Conservation (phyloP, 2,888 invertebrate species). For the Nebria brevicollis region DNA sequence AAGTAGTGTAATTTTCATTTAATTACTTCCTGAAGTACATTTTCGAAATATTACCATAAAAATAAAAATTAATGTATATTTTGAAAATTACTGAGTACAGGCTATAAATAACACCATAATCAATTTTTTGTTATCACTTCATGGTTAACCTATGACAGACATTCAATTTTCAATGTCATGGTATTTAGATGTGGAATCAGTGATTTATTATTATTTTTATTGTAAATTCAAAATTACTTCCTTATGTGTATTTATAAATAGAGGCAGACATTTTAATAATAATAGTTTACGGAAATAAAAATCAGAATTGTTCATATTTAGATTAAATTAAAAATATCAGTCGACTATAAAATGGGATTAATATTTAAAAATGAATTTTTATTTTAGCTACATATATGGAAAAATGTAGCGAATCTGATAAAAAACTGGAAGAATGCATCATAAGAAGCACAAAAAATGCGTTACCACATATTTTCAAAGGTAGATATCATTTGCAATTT, state of each 20-base stretch:
- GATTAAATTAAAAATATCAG: too few relatives aligned
- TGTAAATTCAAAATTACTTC: background rate
- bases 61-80: background rate
- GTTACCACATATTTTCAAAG: slow-evolving; percentile 23
- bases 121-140: background rate
- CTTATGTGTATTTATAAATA: background rate
- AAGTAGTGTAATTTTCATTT: slow-evolving; percentile 11
- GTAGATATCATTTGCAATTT: slow-evolving; percentile 12
- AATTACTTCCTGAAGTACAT: background rate
- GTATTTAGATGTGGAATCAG: background rate
- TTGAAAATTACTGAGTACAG: background rate
- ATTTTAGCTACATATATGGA: slow-evolving; percentile 35
- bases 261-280: background rate
- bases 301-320: too few relatives aligned
- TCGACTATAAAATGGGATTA: too few relatives aligned
- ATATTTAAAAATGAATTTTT: too few relatives aligned
- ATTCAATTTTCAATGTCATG: background rate
- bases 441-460: slow-evolving; percentile 27
- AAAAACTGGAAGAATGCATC: slow-evolving; percentile 27
- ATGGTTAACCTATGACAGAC: background rate
- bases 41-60: background rate
- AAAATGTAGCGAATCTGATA: slow-evolving; percentile 28
- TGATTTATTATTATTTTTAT: background rate
- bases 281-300: too few relatives aligned
- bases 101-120: background rate